These are phyloP conservation scores for Malaclemys terrapin DNA, from an alignment of 2,113 vertebrate species.

Conservation along the genomic window DNA sequence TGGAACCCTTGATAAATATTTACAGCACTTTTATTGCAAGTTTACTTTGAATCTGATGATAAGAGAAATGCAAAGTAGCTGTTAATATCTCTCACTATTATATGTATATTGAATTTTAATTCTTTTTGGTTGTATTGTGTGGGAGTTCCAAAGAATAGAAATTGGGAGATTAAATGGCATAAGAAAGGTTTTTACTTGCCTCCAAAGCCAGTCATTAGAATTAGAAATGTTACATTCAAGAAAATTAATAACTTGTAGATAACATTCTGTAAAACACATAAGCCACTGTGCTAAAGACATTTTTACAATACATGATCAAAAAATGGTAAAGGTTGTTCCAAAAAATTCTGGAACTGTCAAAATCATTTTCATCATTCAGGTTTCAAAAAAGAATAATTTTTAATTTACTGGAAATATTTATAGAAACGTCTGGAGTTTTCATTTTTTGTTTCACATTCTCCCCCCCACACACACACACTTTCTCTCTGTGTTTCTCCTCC, in stretches of 20 bases:
- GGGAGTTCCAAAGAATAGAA: not conserved
- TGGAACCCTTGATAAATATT: not conserved
- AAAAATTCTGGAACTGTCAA: not conserved
- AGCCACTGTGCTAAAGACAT: not conserved
- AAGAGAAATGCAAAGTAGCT: slow-evolving; percentile 17
- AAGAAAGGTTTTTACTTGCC: not conserved
- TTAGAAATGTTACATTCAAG: not conserved
- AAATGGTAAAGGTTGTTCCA: not conserved
- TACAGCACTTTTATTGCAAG: not conserved
- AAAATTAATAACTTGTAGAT: not conserved
- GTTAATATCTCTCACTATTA: not conserved
- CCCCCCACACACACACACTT: not conserved
- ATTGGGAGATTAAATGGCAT: not conserved
- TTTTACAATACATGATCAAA: not conserved
- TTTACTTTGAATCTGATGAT: not conserved
- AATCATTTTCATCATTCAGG: not conserved
- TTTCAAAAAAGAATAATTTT: not conserved
- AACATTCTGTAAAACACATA: not conserved
- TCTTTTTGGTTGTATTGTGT: not conserved
- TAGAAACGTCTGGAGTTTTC: not conserved
- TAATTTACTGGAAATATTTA: not conserved
- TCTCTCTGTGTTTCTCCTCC: not conserved
- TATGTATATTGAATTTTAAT: not conserved
- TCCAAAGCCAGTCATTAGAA: not conserved
- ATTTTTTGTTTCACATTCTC: not conserved